Base-by-base conservation (phyloP, 1,140 invertebrate species). In the Drosophila nikananu region DNA sequence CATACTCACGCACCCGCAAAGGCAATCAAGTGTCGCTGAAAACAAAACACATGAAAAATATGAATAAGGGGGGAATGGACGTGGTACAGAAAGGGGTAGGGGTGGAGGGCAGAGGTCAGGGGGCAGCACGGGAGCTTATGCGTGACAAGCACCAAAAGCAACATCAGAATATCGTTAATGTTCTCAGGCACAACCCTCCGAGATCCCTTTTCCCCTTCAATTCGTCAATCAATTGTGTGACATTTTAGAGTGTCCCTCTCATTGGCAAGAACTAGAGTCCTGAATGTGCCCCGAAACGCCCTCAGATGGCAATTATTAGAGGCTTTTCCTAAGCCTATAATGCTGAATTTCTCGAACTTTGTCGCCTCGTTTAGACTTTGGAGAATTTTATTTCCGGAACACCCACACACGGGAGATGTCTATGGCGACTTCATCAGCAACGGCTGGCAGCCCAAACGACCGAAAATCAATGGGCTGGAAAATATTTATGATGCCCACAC, bases 401-500 rank as follows among this genome's bases (percentile, higher is more conserved):
- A 59, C 61, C 42, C 60, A 49, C 52, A 39, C 52, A 44, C 27
- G 25, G 42, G 52, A 63, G 41, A 60, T 59, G 51, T 59, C 51
- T 37, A 72, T 71, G 51, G 66, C 80, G 62, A 87, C 83, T 87
- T 86, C 83, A 86, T 86, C 83, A 86, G 70, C 83, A 86, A 80
- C 75, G 79, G 80, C 79, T 82, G 73, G 74, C 60, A 82, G 72
- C 76, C 83, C 80, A 87, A 84, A 80, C 86, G 84, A 89, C 86
- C 84, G 74, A 90, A 89, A 89, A 89, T 89, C 84, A 89, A 89
- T 89, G 84, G 84, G 67, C 84, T 81, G 86, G 81, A 89, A 89
- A 89, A 89, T 89, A 89, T 89, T 89, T 89, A 89, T 90, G 84
- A 84, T 89, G 81, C 78, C 74, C 84, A 84, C 75, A 84, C 68